A percentile compares a stretch with the other conserved stretches of the same genome.
phyloP scores from a whole-genome alignment of 2,797 vertebrate species.

The Zalophus californianus region DNA sequence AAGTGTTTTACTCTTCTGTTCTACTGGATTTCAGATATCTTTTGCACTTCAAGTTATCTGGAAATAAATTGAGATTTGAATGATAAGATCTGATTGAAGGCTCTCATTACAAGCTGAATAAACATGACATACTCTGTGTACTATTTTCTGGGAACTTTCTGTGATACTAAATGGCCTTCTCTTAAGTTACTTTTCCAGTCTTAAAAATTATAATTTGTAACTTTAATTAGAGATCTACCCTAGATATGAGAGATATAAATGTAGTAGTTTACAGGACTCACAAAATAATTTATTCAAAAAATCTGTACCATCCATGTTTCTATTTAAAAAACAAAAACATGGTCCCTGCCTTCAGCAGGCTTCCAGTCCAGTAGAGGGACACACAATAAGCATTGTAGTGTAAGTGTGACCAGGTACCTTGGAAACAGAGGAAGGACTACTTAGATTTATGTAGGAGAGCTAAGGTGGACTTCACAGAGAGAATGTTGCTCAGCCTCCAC shows the following conservation, averaged over 20 bases:
- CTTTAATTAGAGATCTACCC: constrained; percentile 28
- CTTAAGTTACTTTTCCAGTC: constrained; percentile 44
- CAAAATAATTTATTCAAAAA: constrained; percentile 22
- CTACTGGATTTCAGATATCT: background rate
- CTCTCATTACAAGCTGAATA: background rate
- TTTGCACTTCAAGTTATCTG: background rate
- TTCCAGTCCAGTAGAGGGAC: background rate
- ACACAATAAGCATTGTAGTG: background rate
- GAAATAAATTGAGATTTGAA: constrained; percentile 39
- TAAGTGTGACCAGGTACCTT: background rate
- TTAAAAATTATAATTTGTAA: constrained; percentile 56
- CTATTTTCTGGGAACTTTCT: background rate
- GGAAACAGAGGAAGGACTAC: background rate
- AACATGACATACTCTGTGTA: background rate
- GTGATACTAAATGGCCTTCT: background rate
- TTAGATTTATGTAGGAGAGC: background rate
- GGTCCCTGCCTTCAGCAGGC: background rate
- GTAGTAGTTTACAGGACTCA: constrained; percentile 24
- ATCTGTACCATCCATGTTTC: background rate
- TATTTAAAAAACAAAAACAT: background rate
- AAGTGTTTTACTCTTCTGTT: background rate
- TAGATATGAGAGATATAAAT: background rate
- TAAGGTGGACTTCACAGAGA: background rate
- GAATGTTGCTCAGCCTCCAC: background rate
- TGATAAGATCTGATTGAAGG: background rate